These are phyloP conservation scores for Oncorhynchus keta DNA, from an alignment of 2,113 vertebrate genomes.

Conservation along the genomic window DNA sequence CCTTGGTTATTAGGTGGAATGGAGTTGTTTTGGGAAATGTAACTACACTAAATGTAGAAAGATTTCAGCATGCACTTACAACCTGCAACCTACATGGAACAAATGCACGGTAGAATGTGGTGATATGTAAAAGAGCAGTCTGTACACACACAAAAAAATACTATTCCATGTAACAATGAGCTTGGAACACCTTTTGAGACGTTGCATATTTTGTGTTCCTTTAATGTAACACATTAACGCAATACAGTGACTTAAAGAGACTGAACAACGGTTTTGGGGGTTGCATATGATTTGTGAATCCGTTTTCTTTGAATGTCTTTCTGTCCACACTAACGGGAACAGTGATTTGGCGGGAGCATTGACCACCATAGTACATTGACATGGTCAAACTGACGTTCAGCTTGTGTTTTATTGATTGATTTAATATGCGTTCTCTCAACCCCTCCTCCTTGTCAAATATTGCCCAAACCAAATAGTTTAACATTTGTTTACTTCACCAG, in stretches of 20 bases:
- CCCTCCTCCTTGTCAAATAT: slow-evolving; percentile 43
- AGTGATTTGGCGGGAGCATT: neutral
- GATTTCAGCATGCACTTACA: slow-evolving; percentile 11
- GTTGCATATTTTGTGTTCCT: slow-evolving; percentile 20
- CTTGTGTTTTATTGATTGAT: slow-evolving; percentile 40
- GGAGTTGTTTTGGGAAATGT: slow-evolving; percentile 27
- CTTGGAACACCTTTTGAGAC: slow-evolving; percentile 11
- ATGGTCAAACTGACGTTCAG: slow-evolving; percentile 27
- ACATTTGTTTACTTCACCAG: slow-evolving; percentile 62
- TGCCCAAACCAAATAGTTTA: slow-evolving; percentile 63
- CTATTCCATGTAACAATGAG: slow-evolving; percentile 1
- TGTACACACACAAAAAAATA: slow-evolving; percentile 10
- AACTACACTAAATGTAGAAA: slow-evolving; percentile 40
- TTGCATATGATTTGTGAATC: slow-evolving; percentile 33
- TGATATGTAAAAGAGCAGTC: neutral
- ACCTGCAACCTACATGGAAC: neutral
- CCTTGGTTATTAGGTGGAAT: slow-evolving; percentile 15
- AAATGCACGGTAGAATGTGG: neutral
- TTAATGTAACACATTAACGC: neutral
- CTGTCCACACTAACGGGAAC: slow-evolving; percentile 4
- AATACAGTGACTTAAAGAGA: neutral
- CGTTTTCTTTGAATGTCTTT: slow-evolving; percentile 28
- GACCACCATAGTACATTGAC: slow-evolving; percentile 19
- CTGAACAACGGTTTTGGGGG: slow-evolving; percentile 35
- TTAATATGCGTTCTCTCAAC: slow-evolving; percentile 18